phyloP scores from a whole-genome alignment of 2,113 vertebrate species.

The Callocephalon fimbriatum region DNA sequence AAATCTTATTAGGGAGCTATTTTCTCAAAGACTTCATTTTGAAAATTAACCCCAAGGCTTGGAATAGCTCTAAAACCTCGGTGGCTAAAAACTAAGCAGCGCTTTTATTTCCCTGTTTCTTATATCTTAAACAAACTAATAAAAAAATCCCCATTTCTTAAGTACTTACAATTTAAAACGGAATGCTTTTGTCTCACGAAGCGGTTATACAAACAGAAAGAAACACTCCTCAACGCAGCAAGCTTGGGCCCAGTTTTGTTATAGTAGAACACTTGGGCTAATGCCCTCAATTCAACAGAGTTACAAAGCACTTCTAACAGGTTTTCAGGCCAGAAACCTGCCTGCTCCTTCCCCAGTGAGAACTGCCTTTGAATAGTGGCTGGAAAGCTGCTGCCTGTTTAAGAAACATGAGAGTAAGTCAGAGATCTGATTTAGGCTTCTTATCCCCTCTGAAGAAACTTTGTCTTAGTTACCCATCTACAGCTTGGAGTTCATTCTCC shows the following conservation, averaged over 20 bases:
- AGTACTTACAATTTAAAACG: not conserved
- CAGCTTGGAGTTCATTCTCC: not conserved
- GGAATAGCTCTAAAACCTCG: slow-evolving; percentile 10
- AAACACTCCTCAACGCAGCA: not conserved
- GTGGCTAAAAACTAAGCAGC: not conserved
- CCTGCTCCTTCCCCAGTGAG: not conserved
- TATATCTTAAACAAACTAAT: slow-evolving; percentile 1
- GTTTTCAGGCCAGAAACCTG: not conserved
- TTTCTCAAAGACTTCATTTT: not conserved
- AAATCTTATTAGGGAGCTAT: slow-evolving; percentile 31
- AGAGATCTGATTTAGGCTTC: not conserved
- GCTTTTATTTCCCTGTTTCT: not conserved
- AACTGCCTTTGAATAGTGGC: not conserved
- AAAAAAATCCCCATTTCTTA: not conserved
- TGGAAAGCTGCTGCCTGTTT: not conserved
- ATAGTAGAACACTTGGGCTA: not conserved
- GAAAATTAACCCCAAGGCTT: slow-evolving; percentile 22
- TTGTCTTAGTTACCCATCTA: not conserved
- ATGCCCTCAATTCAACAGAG: not conserved
- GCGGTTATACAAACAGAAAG: not conserved
- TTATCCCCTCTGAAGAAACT: not conserved
- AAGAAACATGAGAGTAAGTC: not conserved
- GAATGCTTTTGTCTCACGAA: not conserved
- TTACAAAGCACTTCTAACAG: not conserved
- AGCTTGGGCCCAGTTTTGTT: not conserved